Conservation (phyloP, 2,888 invertebrate species). For the Leucophenga montana region DNA sequence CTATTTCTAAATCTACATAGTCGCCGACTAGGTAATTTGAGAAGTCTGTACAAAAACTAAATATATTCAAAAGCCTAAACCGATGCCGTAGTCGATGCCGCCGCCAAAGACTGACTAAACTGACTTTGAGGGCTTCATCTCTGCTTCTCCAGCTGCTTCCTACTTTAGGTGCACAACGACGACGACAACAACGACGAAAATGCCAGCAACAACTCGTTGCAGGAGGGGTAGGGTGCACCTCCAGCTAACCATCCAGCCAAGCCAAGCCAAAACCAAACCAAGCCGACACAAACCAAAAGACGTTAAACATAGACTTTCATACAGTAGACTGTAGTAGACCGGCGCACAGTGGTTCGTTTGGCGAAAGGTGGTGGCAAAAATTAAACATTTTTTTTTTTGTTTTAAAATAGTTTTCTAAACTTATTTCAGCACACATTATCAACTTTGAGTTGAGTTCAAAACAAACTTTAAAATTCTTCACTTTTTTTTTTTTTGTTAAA, state of each 20-base stretch:
- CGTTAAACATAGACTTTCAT: conserved; percentile 36
- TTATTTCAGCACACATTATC: too few relatives aligned
- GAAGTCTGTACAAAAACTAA: conserved; percentile 6
- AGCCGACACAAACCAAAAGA: not conserved
- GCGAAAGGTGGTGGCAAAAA: too few relatives aligned
- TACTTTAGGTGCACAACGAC: conserved; percentile 9
- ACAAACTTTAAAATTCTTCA: too few relatives aligned
- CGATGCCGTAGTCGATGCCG: conserved; percentile 14
- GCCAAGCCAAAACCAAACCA: conserved; percentile 3
- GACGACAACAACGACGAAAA: not conserved
- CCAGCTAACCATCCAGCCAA: not conserved
- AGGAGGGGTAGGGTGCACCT: conserved; percentile 42
- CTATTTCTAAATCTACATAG: conserved; percentile 15
- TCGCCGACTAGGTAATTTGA: conserved; percentile 6
- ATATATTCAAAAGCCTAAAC: conserved; percentile 27
- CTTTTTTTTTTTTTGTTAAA: too few relatives aligned
- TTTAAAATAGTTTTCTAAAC: too few relatives aligned
- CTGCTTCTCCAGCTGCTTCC: conserved; percentile 41
- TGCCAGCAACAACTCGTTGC: conserved; percentile 5
- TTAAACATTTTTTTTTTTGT: too few relatives aligned
- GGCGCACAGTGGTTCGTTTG: too few relatives aligned
- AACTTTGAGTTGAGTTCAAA: too few relatives aligned
- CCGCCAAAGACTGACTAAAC: conserved; percentile 49
- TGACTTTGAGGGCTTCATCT: conserved; percentile 72
- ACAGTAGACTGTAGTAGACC: conserved; percentile 37